Conservation (phyloP, 2,888 invertebrate species). For the Latrodectus hesperus region DNA sequence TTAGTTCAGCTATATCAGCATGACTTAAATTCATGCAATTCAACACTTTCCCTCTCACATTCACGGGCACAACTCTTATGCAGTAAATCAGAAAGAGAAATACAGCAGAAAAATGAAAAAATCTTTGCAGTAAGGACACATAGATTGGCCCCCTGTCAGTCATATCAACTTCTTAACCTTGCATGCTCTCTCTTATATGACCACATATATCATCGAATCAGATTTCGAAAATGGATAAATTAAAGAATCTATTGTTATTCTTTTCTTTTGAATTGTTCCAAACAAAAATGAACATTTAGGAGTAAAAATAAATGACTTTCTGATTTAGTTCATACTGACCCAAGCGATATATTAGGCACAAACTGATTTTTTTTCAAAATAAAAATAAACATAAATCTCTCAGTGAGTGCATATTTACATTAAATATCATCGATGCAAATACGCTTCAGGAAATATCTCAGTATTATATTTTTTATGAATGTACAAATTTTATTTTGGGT, state of each 20-base stretch:
- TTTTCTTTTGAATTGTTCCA: slow-evolving; percentile 7
- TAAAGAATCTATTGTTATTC: neutral
- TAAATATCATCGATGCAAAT: neutral
- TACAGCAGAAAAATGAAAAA: slow-evolving; percentile 17
- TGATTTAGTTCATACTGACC: neutral
- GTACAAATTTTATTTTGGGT: too few relatives aligned
- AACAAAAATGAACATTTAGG: neutral
- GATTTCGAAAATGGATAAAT: slow-evolving; percentile 7
- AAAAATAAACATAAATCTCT: neutral
- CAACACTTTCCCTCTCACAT: neutral
- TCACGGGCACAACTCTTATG: slow-evolving; percentile 14
- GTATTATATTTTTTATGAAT: too few relatives aligned
- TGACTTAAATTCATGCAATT: slow-evolving; percentile 23
- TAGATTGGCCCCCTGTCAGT: neutral
- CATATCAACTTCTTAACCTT: neutral
- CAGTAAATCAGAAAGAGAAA: slow-evolving; percentile 19
- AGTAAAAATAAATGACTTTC: slow-evolving; percentile 15
- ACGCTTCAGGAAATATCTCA: neutral
- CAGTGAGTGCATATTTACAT: neutral
- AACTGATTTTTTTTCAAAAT: slow-evolving; percentile 13
- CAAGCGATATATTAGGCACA: slow-evolving; percentile 11
- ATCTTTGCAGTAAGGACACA: neutral
- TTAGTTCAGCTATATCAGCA: slow-evolving; percentile 12
- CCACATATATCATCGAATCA: neutral
- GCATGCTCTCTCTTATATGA: neutral